A percentile compares a stretch with the other conserved stretches of the same genome.
These are phyloP conservation scores for Hozukius guyotensis DNA, from an alignment of 2,797 vertebrate species.

Conservation along the genomic window DNA sequence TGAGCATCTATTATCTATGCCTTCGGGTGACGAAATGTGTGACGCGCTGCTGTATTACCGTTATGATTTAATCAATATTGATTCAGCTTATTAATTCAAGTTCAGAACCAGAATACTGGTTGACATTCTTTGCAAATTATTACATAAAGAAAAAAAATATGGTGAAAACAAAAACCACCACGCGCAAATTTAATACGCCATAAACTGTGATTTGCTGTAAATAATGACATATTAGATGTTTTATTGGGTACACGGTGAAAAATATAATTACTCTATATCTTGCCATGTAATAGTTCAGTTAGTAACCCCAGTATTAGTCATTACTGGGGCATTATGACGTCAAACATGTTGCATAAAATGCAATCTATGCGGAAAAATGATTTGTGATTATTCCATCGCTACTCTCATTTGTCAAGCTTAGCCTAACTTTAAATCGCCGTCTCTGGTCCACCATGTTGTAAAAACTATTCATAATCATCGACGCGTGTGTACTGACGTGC, in stretches of 20 bases:
- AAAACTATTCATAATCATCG: neutral
- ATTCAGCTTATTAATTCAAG: neutral
- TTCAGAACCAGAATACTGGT: neutral
- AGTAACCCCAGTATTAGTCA: neutral
- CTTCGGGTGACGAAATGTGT: neutral
- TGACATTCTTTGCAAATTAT: neutral
- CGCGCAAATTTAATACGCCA: neutral
- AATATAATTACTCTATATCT: neutral
- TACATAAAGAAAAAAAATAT: neutral
- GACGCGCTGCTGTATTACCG: neutral
- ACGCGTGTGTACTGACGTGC: rapidly evolving
- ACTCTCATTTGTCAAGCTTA: neutral
- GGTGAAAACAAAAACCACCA: neutral
- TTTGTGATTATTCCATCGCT: neutral
- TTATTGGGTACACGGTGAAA: neutral
- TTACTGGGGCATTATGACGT: neutral
- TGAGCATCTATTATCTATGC: neutral
- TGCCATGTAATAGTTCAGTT: neutral
- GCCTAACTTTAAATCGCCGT: neutral
- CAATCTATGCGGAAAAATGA: neutral
- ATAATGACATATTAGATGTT: no score
- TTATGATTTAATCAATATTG: neutral
- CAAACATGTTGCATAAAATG: neutral
- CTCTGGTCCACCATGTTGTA: neutral
- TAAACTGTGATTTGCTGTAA: neutral